These are phyloP conservation scores for Tetropium fuscum DNA, from an alignment of 2,888 invertebrate species.

Conservation along the genomic window DNA sequence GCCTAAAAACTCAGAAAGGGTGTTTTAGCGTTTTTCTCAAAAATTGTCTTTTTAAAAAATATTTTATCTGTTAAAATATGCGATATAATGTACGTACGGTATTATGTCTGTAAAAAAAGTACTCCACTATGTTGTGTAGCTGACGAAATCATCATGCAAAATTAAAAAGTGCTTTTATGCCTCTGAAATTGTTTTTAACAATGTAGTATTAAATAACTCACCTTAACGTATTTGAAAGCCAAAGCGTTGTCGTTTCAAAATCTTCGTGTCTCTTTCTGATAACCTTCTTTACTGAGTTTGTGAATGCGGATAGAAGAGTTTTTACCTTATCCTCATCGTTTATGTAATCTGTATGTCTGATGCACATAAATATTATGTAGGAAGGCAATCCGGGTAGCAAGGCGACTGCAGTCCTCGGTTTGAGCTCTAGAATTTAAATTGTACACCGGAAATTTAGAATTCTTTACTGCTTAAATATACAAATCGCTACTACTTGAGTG, in stretches of 20 bases:
- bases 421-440: conserved; percentile 71
- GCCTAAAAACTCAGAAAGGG: too few relatives aligned
- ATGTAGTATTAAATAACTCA: conserved; percentile 54
- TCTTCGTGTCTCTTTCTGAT: conserved; percentile 82
- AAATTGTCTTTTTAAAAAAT: too few relatives aligned
- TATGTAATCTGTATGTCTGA: conserved; percentile 93
- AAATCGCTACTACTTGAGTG: too few relatives aligned
- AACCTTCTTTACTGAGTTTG: conserved; percentile 84
- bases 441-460: too few relatives aligned
- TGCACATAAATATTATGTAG: conserved; percentile 97
- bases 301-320: conserved; percentile 79
- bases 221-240: conserved; percentile 87
- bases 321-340: conserved; percentile 95
- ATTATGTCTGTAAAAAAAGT: too few relatives aligned
- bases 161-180: too few relatives aligned
- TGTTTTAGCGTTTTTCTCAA: too few relatives aligned
- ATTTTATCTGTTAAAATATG: too few relatives aligned
- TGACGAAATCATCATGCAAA: too few relatives aligned
- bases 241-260: conserved; percentile 84
- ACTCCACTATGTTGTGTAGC: too few relatives aligned
- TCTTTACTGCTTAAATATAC: conserved; percentile 26
- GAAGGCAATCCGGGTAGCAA: conserved; percentile 93
- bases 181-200: not conserved
- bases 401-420: conserved; percentile 79
- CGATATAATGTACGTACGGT: too few relatives aligned